Percentiles rank a stretch among this genome's conserved stretches.
These are phyloP conservation scores for Taeniopygia guttata DNA, from an alignment of 2,797 vertebrate genomes.

Conservation along the genomic window DNA sequence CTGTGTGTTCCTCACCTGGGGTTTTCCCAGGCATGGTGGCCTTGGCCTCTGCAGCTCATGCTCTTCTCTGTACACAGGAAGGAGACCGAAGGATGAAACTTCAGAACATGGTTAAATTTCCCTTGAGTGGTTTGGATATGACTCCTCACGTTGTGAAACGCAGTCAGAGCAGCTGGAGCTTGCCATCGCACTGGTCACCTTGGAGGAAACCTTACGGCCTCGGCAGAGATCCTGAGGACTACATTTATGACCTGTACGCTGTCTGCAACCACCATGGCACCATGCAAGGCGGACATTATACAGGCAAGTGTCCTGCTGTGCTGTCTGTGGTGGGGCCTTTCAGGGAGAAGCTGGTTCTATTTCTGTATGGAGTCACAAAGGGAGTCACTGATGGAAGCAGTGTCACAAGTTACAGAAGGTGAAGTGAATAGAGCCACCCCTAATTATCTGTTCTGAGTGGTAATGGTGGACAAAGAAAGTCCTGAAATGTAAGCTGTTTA, in stretches of 20 bases:
- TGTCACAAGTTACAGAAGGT: not conserved
- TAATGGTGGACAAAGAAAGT: not conserved
- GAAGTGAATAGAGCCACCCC: not conserved
- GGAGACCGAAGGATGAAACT: constrained; percentile 93
- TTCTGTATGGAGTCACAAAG: not conserved
- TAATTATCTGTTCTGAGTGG: not conserved
- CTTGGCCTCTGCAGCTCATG: not conserved
- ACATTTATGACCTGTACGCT: constrained; percentile 95
- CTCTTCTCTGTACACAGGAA: constrained; percentile 76
- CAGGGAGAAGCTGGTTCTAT: not conserved
- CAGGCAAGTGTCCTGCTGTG: constrained; percentile 77
- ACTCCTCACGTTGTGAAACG: constrained; percentile 97
- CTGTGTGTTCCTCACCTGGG: not conserved
- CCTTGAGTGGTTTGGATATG: constrained; percentile 95
- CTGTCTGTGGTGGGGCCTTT: not conserved
- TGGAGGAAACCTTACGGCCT: constrained; percentile 96
- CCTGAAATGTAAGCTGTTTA: not conserved
- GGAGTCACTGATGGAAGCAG: not conserved
- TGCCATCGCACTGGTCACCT: constrained; percentile 97
- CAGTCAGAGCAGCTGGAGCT: constrained; percentile 99
- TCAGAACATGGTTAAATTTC: constrained; percentile 95
- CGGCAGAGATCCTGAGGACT: constrained; percentile 95
- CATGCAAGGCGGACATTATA: constrained; percentile 99
- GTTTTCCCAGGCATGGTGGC: not conserved
- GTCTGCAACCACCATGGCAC: constrained; percentile 98